Percentiles rank a stretch among this genome's conserved stretches.
phyloP scores from a whole-genome alignment of 2,113 vertebrate genomes.

The Ifrita kowaldi region DNA sequence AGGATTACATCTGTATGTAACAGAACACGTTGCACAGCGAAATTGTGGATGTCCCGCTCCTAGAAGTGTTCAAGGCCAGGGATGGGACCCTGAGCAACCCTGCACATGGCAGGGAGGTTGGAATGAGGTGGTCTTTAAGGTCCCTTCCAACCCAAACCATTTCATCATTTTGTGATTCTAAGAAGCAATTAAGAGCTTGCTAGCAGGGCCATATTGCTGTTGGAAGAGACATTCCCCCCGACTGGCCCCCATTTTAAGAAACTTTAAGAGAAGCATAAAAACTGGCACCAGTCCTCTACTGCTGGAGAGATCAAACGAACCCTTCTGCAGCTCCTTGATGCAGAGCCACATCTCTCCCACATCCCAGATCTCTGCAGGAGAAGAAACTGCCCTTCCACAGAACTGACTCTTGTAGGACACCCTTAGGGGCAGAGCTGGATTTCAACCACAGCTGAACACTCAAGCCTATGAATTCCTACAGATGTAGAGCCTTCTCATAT shows the following conservation, averaged over 20 bases:
- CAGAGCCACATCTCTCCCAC: background rate
- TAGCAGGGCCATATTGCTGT: background rate
- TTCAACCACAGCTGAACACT: background rate
- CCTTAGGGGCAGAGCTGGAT: background rate
- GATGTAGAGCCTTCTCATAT: background rate
- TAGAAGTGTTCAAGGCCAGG: background rate
- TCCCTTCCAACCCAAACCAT: background rate
- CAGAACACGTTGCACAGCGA: rapidly evolving
- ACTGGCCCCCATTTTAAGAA: background rate
- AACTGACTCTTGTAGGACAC: background rate
- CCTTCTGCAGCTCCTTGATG: background rate
- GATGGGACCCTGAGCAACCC: background rate
- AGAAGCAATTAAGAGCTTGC: background rate
- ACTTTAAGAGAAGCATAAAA: background rate
- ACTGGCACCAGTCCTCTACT: background rate
- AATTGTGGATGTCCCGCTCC: background rate
- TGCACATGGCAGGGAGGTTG: background rate
- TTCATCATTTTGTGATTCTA: background rate
- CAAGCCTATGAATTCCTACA: background rate
- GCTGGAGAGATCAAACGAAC: background rate
- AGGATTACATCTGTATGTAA: background rate
- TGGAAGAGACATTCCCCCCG: background rate
- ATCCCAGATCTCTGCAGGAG: background rate
- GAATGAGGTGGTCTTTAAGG: background rate
- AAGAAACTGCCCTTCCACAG: background rate